A percentile compares a stretch with the other conserved stretches of the same genome.
Conservation (phyloP, 2,113 vertebrate genomes). For the Isichthys henryi region DNA sequence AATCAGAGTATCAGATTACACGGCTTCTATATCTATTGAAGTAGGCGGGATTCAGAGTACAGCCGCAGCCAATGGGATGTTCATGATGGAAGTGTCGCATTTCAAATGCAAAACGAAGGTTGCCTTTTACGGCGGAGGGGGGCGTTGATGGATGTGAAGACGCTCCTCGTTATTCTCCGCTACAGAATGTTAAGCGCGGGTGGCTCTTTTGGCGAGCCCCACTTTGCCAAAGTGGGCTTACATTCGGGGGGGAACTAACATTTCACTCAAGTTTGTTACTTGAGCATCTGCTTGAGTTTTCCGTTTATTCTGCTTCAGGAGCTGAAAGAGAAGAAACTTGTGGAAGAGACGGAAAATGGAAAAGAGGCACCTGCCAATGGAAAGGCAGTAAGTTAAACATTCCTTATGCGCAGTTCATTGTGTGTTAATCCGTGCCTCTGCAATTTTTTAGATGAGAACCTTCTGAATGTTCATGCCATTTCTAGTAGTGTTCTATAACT, state of each 20-base stretch:
- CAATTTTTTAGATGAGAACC: background rate
- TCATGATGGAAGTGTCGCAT: constrained; percentile 17
- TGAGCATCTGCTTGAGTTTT: constrained; percentile 9
- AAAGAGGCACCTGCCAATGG: constrained; percentile 85
- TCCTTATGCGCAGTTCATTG: background rate
- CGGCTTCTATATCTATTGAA: constrained; percentile 41
- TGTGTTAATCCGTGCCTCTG: background rate
- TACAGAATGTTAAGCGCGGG: background rate
- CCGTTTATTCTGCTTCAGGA: constrained; percentile 62
- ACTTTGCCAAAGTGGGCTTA: background rate
- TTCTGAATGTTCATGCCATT: background rate
- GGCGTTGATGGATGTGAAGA: background rate
- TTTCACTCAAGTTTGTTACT: background rate
- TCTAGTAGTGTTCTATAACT: background rate
- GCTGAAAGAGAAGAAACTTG: constrained; percentile 91
- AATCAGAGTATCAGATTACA: constrained; percentile 65
- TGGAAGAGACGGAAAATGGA: constrained; percentile 90
- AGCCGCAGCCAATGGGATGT: constrained; percentile 12
- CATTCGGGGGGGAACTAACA: background rate
- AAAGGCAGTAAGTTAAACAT: constrained; percentile 68
- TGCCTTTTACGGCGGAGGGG: background rate
- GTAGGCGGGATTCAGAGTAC: constrained; percentile 37
- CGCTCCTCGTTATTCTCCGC: background rate
- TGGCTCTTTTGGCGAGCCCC: background rate
- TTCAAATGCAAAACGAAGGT: constrained; percentile 21